Base-by-base conservation (phyloP, 1,140 invertebrate genomes). In the Drosophila littoralis region DNA sequence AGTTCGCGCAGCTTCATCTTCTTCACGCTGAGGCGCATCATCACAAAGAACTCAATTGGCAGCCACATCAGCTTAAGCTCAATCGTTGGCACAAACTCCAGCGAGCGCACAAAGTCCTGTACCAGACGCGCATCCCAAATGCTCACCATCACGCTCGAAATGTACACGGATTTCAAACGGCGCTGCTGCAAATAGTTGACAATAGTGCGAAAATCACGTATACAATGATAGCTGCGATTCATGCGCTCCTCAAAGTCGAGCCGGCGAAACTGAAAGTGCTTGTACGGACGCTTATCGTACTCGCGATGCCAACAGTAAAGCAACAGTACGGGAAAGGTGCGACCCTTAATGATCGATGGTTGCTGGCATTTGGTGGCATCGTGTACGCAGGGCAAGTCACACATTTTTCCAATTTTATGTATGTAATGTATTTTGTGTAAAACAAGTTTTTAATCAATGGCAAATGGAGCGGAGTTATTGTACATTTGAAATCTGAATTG, bases 271-370 rank as follows among this genome's bases (percentile, higher is more conserved):
- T 58, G 61, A 46, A 92, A 91, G 42, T 78, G 22, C 0, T 10
- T 22, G 42, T 81, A 92, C 0, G 91, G 91, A n/a, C 89, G 58
- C 38, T 75, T 42, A 52, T 92, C 91, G 52, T 92, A 92, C 55
- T 92, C 91, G 38, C 83, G 74, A 67, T 92, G 91, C 91, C 91
- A 92, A 33, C 79, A 91, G 12, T 76, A 40, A 1, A 92, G 59
- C 51, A 92, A 51, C 7, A 90, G 15, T 0, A 45, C 15, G 1
- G 77, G 79, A 50, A 92, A 79, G 0, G 52, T 7, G 0, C 74
- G 80, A 1, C 43, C 38, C 17, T 73, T 67, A 1, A 15, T 0
- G 1, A 38, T 42, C 12, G 7, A 2, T 7, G 35, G 2, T 6
- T 10, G 3, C 13, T 2, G 10, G 36, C 61, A 57, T 15, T n/a